A percentile compares a stretch with the other conserved stretches of the same genome.
These are phyloP conservation scores for Atlantisia rogersi DNA, from an alignment of 2,113 vertebrate species.

Conservation along the genomic window DNA sequence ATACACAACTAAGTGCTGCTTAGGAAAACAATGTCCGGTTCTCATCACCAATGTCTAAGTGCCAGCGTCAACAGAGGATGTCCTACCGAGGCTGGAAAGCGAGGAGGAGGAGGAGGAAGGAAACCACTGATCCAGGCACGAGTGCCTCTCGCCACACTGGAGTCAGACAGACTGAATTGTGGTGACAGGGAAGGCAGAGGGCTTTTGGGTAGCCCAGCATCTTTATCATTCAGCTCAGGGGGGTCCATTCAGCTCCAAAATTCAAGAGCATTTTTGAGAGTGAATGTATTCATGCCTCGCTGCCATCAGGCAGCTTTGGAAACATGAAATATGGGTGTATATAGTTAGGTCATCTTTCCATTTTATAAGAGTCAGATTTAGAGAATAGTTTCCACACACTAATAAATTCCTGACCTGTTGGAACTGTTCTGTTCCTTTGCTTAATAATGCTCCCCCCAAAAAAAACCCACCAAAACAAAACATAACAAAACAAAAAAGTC, in stretches of 20 bases:
- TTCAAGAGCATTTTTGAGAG: neutral
- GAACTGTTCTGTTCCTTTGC: neutral
- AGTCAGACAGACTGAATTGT: neutral
- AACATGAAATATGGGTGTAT: neutral
- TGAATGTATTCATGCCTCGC: rapidly evolving
- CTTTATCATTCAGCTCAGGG: neutral
- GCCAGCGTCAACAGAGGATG: neutral
- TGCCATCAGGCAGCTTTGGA: neutral
- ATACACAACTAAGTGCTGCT: neutral
- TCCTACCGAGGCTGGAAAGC: neutral
- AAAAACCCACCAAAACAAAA: neutral
- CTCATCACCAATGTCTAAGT: neutral
- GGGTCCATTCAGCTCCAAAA: neutral
- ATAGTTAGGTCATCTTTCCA: rapidly evolving
- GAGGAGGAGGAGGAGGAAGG: neutral
- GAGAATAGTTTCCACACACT: neutral
- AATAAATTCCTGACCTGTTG: neutral
- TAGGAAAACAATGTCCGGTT: neutral
- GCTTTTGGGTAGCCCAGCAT: neutral
- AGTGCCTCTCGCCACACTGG: neutral
- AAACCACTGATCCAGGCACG: neutral
- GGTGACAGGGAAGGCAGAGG: neutral
- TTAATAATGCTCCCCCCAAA: neutral
- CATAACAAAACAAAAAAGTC: too few species aligned
- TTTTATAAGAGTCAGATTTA: neutral